Evolutionary conservation across 2,797 vertebrate species (phyloP).

Genomic region (Peromyscus nudipes): DNA sequence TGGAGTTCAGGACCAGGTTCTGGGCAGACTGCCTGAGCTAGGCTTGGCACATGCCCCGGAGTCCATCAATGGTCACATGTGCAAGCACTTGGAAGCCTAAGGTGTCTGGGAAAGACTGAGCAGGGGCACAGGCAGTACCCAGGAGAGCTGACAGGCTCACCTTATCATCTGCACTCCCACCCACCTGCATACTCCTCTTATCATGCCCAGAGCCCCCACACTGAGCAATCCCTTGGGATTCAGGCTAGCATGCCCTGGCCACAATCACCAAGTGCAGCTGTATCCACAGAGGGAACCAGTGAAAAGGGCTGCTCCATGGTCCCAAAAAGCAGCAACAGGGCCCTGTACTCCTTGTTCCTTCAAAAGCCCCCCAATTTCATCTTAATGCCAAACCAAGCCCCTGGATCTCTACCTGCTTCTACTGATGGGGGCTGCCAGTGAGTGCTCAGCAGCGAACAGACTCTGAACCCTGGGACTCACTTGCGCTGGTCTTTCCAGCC

Average conservation of each 20-base stretch:
- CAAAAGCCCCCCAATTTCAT: neutral
- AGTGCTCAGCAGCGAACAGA: neutral
- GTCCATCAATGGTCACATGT: accelerated
- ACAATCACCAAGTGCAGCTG: neutral
- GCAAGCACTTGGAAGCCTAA: neutral
- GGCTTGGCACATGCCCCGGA: neutral
- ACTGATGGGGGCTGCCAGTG: neutral
- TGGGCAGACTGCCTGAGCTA: neutral
- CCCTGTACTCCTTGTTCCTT: neutral
- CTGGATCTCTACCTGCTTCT: neutral
- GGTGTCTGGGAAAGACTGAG: neutral
- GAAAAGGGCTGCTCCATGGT: neutral
- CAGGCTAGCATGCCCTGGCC: neutral
- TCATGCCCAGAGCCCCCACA: neutral
- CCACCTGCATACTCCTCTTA: neutral
- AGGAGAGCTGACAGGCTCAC: neutral
- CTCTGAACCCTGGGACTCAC: conserved; percentile 87
- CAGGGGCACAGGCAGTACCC: neutral
- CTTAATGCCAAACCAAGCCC: neutral
- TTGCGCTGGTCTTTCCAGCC: conserved; percentile 95
- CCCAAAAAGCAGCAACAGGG: neutral
- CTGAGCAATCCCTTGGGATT: neutral
- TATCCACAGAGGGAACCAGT: neutral
- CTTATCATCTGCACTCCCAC: neutral
- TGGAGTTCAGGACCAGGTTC: neutral